Evolutionary conservation across 1,140 invertebrate species (phyloP).

Genomic region (Drosophila murphyi): DNA sequence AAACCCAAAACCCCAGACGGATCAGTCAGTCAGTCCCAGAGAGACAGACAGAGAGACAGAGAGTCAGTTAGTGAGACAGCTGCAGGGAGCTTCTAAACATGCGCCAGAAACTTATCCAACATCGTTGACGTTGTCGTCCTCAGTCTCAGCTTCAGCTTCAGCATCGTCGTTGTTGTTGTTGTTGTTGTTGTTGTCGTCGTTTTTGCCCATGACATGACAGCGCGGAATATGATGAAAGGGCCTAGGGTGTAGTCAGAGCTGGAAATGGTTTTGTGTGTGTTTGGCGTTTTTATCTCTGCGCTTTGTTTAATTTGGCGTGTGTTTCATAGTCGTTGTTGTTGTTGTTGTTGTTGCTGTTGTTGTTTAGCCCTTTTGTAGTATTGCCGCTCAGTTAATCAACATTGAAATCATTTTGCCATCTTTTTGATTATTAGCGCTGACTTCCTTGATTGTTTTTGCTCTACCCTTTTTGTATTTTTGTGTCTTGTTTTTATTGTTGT

Average conservation of each 20-base stretch:
- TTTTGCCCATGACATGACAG: slow-evolving; percentile 75
- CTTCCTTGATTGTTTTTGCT: slow-evolving; percentile 53
- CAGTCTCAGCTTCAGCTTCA: slow-evolving; percentile 16
- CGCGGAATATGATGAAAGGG: slow-evolving; percentile 80
- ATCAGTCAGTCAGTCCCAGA: slow-evolving; percentile 43
- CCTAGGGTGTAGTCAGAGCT: slow-evolving; percentile 42
- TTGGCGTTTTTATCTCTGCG: slow-evolving; percentile 54
- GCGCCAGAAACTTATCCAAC: slow-evolving; percentile 75
- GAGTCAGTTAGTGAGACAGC: slow-evolving; percentile 21
- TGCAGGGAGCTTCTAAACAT: slow-evolving; percentile 62
- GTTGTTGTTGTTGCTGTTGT: slow-evolving; percentile 38
- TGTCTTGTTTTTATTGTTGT: slow-evolving; percentile 17
- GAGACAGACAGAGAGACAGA: background rate
- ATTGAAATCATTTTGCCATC: slow-evolving; percentile 79
- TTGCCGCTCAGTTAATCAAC: slow-evolving; percentile 76
- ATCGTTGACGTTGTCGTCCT: slow-evolving; percentile 74
- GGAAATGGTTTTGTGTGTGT: slow-evolving; percentile 42
- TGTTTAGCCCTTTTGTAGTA: slow-evolving; percentile 74
- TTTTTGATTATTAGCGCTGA: slow-evolving; percentile 73
- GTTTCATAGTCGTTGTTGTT: slow-evolving; percentile 37
- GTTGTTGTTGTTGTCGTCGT: slow-evolving; percentile 49
- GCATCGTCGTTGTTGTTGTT: slow-evolving; percentile 11
- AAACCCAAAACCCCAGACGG: slow-evolving; percentile 17
- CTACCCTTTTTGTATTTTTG: slow-evolving; percentile 2
- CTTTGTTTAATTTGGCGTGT: slow-evolving; percentile 76